These are phyloP conservation scores for Naja naja DNA, from an alignment of 2,113 vertebrate genomes.

Conservation along the genomic window DNA sequence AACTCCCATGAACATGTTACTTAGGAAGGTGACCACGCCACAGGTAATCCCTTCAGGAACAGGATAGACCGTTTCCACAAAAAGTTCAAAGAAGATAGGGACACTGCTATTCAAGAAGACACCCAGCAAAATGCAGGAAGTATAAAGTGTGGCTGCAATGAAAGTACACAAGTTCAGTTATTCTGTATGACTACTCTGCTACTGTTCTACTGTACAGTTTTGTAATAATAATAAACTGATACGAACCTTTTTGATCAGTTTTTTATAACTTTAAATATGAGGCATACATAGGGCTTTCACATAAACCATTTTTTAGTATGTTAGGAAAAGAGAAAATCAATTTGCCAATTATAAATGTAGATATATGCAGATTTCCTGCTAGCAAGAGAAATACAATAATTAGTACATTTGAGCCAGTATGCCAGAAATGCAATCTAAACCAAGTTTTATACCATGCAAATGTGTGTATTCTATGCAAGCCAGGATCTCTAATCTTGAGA, in stretches of 20 bases:
- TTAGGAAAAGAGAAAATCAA: neutral
- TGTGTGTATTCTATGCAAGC: neutral
- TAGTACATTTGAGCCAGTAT: neutral
- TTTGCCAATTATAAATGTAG: neutral
- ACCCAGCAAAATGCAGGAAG: constrained; percentile 93
- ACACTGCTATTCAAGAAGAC: constrained; percentile 94
- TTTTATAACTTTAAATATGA: neutral
- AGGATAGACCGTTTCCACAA: constrained; percentile 96
- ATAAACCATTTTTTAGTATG: neutral
- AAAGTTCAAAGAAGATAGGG: constrained; percentile 96
- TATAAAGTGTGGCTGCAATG: constrained; percentile 86
- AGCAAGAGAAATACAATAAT: neutral
- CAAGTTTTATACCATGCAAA: neutral
- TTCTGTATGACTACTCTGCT: constrained; percentile 19
- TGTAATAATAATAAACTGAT: neutral
- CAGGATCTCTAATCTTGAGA: neutral
- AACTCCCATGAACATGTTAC: constrained; percentile 90
- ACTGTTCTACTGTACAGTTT: neutral
- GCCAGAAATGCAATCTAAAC: neutral
- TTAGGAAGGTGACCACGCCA: constrained; percentile 94
- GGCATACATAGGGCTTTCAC: neutral
- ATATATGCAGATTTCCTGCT: neutral
- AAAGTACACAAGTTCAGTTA: constrained; percentile 38
- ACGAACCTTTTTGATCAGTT: neutral
- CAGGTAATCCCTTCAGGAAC: constrained; percentile 98